A percentile compares a stretch with the other conserved stretches of the same genome.
These are phyloP conservation scores for Manis pentadactyla DNA, from an alignment of 2,797 vertebrate species.

Conservation along the genomic window DNA sequence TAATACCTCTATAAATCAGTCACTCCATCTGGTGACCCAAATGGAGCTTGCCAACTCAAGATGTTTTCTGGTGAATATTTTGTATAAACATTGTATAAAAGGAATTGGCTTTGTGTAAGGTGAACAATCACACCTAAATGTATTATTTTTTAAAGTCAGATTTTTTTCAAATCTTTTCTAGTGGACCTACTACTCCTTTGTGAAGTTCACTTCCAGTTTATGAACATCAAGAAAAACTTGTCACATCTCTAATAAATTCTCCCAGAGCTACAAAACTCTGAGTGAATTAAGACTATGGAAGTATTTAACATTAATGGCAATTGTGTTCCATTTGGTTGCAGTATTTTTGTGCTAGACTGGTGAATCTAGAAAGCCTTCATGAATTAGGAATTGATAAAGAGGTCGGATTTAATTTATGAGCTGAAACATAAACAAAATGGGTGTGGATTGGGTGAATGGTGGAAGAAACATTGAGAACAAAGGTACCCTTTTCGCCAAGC, in stretches of 20 bases:
- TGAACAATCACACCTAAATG: neutral
- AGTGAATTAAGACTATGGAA: neutral
- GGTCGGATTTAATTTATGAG: neutral
- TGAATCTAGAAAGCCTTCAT: conserved; percentile 1
- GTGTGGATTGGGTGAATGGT: neutral
- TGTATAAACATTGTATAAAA: neutral
- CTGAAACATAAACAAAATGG: neutral
- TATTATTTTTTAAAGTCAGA: neutral
- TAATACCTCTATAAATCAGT: neutral
- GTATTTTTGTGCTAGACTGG: neutral
- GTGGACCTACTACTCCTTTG: neutral
- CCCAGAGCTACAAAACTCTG: neutral
- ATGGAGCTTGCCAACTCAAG: neutral
- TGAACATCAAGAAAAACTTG: neutral
- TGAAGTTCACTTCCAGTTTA: neutral
- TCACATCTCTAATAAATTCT: neutral
- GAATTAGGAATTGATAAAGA: neutral
- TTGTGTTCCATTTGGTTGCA: neutral
- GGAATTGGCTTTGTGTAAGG: neutral
- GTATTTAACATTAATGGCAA: neutral
- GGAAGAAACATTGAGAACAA: neutral
- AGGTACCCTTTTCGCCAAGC: neutral
- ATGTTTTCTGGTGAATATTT: neutral
- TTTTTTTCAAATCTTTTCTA: conserved; percentile 33
- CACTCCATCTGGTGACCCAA: neutral